phyloP scores from a whole-genome alignment of 2,797 vertebrate genomes.

The Mus spretus region DNA sequence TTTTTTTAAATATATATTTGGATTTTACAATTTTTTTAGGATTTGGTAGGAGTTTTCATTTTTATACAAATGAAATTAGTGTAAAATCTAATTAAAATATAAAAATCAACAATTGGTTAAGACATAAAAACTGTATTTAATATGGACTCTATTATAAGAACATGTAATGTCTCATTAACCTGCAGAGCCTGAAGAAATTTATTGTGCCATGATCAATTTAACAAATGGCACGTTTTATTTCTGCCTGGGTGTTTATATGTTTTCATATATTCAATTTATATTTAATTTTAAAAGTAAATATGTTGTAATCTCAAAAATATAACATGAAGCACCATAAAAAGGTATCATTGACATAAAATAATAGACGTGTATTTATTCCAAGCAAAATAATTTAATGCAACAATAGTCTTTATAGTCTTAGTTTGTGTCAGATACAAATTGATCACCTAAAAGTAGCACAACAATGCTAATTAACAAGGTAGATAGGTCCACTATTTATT shows the following conservation, averaged over 20 bases:
- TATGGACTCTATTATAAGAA: background rate
- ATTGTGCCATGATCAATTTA: background rate
- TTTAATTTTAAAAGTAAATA: background rate
- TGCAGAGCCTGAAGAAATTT: background rate
- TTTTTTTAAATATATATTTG: background rate
- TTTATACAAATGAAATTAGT: background rate
- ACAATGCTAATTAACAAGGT: conserved; percentile 28
- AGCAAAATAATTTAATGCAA: conserved; percentile 18
- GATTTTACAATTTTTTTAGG: background rate
- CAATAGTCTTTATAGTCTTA: conserved; percentile 8
- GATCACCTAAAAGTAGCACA: conserved; percentile 20
- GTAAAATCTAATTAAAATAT: background rate
- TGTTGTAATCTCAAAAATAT: background rate
- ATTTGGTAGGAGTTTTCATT: no score
- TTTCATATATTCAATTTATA: background rate
- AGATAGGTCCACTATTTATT: conserved; percentile 53
- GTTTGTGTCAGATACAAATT: background rate
- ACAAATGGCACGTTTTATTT: background rate
- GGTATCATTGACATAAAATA: background rate
- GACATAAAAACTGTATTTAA: background rate
- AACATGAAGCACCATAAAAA: background rate
- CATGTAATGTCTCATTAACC: background rate
- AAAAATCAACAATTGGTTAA: background rate
- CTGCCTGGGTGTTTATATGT: background rate
- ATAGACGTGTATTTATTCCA: background rate